A percentile compares a stretch with the other conserved stretches of the same genome.
These are phyloP conservation scores for Phenganax stokvisi DNA, from an alignment of 92 coral and sea anemone genomes.

Conservation along the genomic window DNA sequence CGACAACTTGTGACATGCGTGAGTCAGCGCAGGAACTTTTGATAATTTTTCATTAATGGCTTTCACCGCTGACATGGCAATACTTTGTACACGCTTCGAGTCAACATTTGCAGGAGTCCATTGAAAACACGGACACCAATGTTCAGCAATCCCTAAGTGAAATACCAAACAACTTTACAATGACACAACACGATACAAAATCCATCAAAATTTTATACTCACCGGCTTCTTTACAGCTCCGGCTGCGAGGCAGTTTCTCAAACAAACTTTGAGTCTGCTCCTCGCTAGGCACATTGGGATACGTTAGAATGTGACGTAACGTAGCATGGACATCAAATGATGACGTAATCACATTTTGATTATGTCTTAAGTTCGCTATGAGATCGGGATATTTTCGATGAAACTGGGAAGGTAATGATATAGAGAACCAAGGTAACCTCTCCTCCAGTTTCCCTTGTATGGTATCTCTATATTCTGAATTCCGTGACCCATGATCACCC, in stretches of 20 bases:
- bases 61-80: constrained; percentile 59
- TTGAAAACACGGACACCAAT: constrained; percentile 93
- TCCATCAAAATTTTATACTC: constrained; percentile 34
- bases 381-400: constrained; percentile 61
- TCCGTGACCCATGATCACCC: constrained; percentile 89
- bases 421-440: constrained; percentile 87
- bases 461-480: constrained; percentile 71
- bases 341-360: constrained; percentile 64
- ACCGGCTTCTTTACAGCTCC: constrained; percentile 76
- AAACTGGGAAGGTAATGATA: constrained; percentile 77
- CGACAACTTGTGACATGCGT: constrained; percentile 46
- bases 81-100: constrained; percentile 29
- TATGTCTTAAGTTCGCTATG: constrained; percentile 56
- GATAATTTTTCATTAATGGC: constrained; percentile 52
- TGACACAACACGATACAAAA: not conserved
- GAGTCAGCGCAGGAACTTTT: constrained; percentile 40
- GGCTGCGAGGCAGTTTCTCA: constrained; percentile 46
- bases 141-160: constrained; percentile 69
- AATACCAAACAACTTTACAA: not conserved
- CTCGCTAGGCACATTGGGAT: constrained; percentile 60
- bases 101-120: constrained; percentile 50
- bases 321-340: constrained; percentile 86
- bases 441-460: constrained; percentile 94
- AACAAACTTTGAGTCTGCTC: constrained; percentile 70
- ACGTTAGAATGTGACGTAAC: constrained; percentile 69